Base-by-base conservation (phyloP, 1,140 invertebrate species). In the Tetramorium simillimum region DNA sequence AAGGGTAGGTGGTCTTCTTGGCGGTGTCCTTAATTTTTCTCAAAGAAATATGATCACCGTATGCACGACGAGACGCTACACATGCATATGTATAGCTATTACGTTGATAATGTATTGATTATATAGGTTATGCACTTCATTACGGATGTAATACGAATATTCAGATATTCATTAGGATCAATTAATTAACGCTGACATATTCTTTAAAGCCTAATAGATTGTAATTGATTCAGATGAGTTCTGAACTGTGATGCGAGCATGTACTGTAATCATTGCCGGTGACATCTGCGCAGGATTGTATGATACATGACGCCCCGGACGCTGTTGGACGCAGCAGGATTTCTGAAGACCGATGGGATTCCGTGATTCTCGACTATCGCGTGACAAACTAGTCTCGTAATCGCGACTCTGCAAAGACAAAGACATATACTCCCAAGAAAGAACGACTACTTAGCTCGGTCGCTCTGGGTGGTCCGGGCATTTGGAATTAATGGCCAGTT, bases 311-410 rank as follows among this genome's bases (percentile, higher is more conserved):
- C 43, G 16, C 65, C 28, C n/a, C 28, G 65, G 33, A 81, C 53
- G 67, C 40, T 70, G 53, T 84, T 58, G 16, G 56, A 70, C 51
- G 46, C 51, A 28, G 72, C 14, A 60, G 56, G 85, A 24, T 65
- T 67, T 87, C 70, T 49, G 28, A 85, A 76, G 86, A 88, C 51
- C 72, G 86, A 87, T 89, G 51, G 70, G 37, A 53, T 51, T 81
- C 75, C 88, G 88, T 82, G 84, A 87, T 88, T 58, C 85, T 9
- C 28, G 28, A 49, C 14, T 75, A 73, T 89, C 85, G 88, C 88
- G 88, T 86, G 88, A 89, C 88, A 77, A 58, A 33, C 24, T 82
- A 85, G 88, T 81, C 76, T 89, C 78, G 75, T 89, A 89, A 89
- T 89, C 88, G 88, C 53, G 5, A 60, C 49, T 21, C 60, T 14